Evolutionary conservation across 2,113 vertebrate species (phyloP).

Genomic region (Erythrocercus mccallii): DNA sequence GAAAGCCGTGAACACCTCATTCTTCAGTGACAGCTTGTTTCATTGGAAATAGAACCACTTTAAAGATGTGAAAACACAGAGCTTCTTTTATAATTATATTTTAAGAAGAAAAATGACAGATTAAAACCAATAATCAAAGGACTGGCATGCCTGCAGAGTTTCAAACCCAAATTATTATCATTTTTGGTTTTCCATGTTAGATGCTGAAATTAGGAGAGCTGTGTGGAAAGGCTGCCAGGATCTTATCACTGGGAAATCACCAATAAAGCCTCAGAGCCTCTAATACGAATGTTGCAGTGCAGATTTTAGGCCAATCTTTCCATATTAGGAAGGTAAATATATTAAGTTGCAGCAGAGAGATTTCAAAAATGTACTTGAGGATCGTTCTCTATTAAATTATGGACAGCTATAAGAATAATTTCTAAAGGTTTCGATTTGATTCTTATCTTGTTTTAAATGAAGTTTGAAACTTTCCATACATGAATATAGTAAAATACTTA

Average conservation of each 20-base stretch:
- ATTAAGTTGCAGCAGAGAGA: not conserved
- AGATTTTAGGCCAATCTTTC: constrained; percentile 12
- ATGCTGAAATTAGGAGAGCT: not conserved
- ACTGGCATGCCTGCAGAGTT: not conserved
- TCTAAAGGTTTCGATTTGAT: not conserved
- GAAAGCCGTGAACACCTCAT: not conserved
- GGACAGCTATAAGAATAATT: not conserved
- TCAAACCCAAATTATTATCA: not conserved
- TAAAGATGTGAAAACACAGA: not conserved
- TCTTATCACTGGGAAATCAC: constrained; percentile 26
- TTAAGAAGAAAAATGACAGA: not conserved
- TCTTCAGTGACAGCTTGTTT: not conserved
- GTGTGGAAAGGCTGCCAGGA: constrained; percentile 2
- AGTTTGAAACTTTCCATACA: not conserved
- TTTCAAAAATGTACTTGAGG: not conserved
- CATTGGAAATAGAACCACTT: not conserved
- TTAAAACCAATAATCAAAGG: not conserved
- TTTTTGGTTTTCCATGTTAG: not conserved
- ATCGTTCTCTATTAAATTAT: not conserved
- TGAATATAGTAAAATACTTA: not conserved
- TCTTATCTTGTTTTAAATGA: not conserved
- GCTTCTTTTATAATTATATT: not conserved
- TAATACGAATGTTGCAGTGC: not conserved
- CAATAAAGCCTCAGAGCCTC: not conserved
- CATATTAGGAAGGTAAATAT: not conserved